Base-by-base conservation (phyloP, 2,113 vertebrate genomes). In the Cyprinus carpio region DNA sequence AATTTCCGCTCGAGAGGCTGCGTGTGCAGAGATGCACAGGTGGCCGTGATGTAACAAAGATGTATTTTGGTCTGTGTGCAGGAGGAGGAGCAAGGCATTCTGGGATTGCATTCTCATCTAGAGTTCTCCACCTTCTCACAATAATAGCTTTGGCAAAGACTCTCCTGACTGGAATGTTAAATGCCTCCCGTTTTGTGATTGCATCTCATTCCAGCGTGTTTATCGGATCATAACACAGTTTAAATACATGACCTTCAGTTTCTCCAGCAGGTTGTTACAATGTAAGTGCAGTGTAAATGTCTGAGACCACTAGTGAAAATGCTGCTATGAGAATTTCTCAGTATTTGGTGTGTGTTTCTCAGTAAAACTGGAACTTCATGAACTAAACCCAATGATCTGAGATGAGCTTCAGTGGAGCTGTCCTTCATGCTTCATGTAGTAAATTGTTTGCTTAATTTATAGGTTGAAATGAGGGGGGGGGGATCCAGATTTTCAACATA, bases 81-180 rank as follows among this genome's bases (percentile, higher is more conserved):
- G 71, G 40, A 84, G 13, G 25, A 51, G 25, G 18, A 51, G 43
- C 40, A 23, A 51, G 25, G 79, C 40, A 67, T 81, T 67, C 37
- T 67, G 60, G 79, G 60, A 67, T 69, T 81, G 25, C 15, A 2
- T 49, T 64, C 13, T 54, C 8, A 25, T 67, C 16, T 25, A 40
- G 29, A 56, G 54, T 60, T 27, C 72, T 75, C 40, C 72, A 46
- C 72, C 43, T 75, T 27, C 34, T 71, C 67, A n/a, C n/a, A 75
- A 27, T 16, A 46, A 49, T 25, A 75, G 72, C 43, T 71, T 40
- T 71, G 34, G 20, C 72, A 75, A 60, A 75, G n/a, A 75, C 25
- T 9, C 40, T 75, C 43, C 72, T 75, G 72, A 49, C 72, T 75
- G 7, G 23, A 75, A 7, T 49, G 43, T 49, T 75, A 75, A 75